Percentiles rank a stretch among this genome's conserved stretches.
These are phyloP conservation scores for Boloria selene DNA, from an alignment of 2,888 invertebrate genomes.

Conservation along the genomic window DNA sequence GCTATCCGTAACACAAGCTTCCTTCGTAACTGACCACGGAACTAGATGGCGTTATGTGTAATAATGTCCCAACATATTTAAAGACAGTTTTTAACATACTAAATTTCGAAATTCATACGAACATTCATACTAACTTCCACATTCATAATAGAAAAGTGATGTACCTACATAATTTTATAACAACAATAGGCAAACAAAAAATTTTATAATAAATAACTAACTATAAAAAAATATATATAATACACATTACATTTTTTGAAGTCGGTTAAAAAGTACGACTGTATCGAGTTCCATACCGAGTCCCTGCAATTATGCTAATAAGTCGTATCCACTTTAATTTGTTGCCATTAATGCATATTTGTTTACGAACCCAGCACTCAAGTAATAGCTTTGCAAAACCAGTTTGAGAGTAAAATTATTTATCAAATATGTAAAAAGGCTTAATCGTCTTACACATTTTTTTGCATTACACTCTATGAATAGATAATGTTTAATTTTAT, in stretches of 20 bases:
- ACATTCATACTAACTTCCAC: neutral
- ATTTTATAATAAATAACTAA: too few species aligned
- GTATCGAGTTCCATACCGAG: constrained; percentile 27
- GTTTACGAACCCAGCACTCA: constrained; percentile 34
- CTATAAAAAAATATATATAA: too few species aligned
- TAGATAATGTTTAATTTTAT: neutral
- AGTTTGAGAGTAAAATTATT: constrained; percentile 17
- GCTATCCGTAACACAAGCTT: too few species aligned
- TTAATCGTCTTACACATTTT: constrained; percentile 1
- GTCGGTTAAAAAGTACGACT: neutral
- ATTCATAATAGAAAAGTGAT: neutral
- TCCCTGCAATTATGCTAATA: constrained; percentile 35
- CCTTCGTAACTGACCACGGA: too few species aligned
- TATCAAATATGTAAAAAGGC: constrained; percentile 20
- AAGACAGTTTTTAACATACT: too few species aligned
- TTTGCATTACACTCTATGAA: constrained; percentile 1
- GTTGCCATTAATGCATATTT: constrained; percentile 37
- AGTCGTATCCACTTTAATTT: constrained; percentile 34
- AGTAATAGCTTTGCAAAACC: constrained; percentile 32
- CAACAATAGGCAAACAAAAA: too few species aligned
- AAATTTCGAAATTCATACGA: too few species aligned
- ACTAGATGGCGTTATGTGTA: too few species aligned
- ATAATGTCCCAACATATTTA: too few species aligned
- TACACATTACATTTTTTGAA: too few species aligned
- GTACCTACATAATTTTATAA: too few species aligned